These are phyloP conservation scores for Turdus rufiventris DNA, from an alignment of 2,113 vertebrate genomes.

Conservation along the genomic window DNA sequence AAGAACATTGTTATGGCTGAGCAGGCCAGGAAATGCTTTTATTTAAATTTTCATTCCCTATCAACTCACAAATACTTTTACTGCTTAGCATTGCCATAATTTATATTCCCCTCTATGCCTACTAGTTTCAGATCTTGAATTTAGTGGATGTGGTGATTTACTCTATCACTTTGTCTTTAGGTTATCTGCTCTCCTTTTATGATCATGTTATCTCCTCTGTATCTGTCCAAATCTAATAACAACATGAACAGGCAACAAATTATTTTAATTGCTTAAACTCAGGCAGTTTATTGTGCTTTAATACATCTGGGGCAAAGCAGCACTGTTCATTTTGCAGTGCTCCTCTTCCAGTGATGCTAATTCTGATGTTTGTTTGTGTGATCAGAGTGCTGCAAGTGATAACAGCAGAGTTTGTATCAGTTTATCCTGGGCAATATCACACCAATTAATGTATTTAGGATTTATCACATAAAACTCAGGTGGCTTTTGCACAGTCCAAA, in stretches of 20 bases:
- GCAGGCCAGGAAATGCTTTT: neutral
- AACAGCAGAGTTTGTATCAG: neutral
- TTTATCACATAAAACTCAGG: rapidly evolving
- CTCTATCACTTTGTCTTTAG: neutral
- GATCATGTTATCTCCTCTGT: neutral
- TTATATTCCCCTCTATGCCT: neutral
- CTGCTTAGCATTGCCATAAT: neutral
- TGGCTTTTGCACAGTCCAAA: neutral
- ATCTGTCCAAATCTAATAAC: neutral
- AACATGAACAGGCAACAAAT: neutral
- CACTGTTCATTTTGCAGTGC: neutral
- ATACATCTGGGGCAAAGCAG: neutral
- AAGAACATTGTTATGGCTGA: neutral
- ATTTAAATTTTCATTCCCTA: slow-evolving; percentile 18
- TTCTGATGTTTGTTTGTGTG: neutral
- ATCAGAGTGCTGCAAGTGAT: neutral
- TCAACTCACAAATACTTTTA: neutral
- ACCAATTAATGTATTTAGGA: neutral
- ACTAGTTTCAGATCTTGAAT: neutral
- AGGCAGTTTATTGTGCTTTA: neutral
- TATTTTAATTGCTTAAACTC: neutral
- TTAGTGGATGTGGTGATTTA: neutral
- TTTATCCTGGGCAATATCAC: neutral
- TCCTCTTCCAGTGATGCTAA: neutral
- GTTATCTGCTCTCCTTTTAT: neutral